phyloP scores from a whole-genome alignment of 1,140 invertebrate genomes.

The Mya arenaria region DNA sequence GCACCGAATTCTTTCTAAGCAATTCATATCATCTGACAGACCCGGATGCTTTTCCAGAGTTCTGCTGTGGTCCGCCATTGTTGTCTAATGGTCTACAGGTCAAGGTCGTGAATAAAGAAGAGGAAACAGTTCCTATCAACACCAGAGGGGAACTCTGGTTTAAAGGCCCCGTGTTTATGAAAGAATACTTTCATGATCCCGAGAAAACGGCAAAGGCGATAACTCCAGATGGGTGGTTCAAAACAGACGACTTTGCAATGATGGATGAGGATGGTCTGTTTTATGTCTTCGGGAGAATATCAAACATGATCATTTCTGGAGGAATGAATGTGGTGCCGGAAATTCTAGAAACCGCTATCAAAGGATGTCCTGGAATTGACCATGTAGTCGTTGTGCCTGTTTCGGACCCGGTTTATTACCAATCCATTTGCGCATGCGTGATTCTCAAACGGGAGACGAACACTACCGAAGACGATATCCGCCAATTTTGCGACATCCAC shows the following conservation, averaged over 20 bases:
- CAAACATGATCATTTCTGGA: slow-evolving; percentile 46
- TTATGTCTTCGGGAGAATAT: slow-evolving; percentile 53
- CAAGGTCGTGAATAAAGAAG: slow-evolving; percentile 51
- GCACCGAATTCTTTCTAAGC: too few relatives aligned
- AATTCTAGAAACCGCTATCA: slow-evolving; percentile 17
- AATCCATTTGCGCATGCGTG: slow-evolving; percentile 40
- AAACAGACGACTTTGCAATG: slow-evolving; percentile 54
- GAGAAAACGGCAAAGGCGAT: slow-evolving; percentile 37
- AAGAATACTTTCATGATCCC: slow-evolving; percentile 48
- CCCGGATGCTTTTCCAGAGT: background rate
- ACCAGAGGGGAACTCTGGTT: slow-evolving; percentile 45
- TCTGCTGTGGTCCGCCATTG: slow-evolving; percentile 3
- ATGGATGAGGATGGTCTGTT: slow-evolving; percentile 41
- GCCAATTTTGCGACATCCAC: background rate
- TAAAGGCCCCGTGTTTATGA: slow-evolving; percentile 8
- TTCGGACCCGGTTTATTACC: slow-evolving; percentile 8
- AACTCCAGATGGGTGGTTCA: slow-evolving; percentile 52
- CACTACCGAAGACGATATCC: slow-evolving; percentile 19
- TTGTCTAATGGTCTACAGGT: slow-evolving; percentile 36
- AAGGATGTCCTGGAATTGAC: slow-evolving; percentile 9
- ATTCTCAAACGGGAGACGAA: background rate
- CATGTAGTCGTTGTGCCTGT: slow-evolving; percentile 31
- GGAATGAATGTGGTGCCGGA: slow-evolving; percentile 27
- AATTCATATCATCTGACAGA: too few relatives aligned
- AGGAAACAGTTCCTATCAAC: background rate